Base-by-base conservation (phyloP, 2,888 invertebrate species). In the Dioctria rufipes region DNA sequence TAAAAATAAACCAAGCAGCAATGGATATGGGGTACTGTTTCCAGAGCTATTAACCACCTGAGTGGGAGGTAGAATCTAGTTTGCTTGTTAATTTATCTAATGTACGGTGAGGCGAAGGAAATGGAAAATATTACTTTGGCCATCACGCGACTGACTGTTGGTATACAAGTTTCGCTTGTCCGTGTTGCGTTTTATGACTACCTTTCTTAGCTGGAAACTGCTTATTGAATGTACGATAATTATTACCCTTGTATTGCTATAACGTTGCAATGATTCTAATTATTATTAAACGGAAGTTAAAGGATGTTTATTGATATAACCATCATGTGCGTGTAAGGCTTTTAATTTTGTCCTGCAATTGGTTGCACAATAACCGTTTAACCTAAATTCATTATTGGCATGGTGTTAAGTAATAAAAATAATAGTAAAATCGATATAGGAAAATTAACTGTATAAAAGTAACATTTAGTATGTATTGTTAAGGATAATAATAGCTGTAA, bases 11-110 rank as follows among this genome's bases (percentile, higher is more conserved):
- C 69, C 69, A 25, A 25, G 25, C 25, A 51, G 46, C 67, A 67
- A 67, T 67, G n/a, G 25, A 25, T 25, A 25, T 25, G 25, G 49
- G 69, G 54, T 54, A 54, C 69, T 37, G 69, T 69, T 69, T 69
- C 69, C 69, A 49, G 37, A 11, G 39, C 69, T 69, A 51, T 69
- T 69, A 69, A 69, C 37, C 69, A 51, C 69, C 51, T 37, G 69
- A 69, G 69, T 69, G 69, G 69, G 69, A 51, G 69, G 69, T 69
- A 39, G 51, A 51, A 69, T 69, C 69, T 51, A 37, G 69, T 69
- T 69, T 69, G 43, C 54, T 11, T 49, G 69, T 51, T 69, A 69
- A 69, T 69, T 69, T 69, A 69, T 69, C 69, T 69, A 69, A 69
- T 69, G 69, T 69, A 51, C 37, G 46, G 11, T 49, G 49, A 25